A percentile compares a stretch with the other conserved stretches of the same genome.
Evolutionary conservation across 2,888 invertebrate genomes (phyloP).

Genomic region (Acronicta psi): DNA sequence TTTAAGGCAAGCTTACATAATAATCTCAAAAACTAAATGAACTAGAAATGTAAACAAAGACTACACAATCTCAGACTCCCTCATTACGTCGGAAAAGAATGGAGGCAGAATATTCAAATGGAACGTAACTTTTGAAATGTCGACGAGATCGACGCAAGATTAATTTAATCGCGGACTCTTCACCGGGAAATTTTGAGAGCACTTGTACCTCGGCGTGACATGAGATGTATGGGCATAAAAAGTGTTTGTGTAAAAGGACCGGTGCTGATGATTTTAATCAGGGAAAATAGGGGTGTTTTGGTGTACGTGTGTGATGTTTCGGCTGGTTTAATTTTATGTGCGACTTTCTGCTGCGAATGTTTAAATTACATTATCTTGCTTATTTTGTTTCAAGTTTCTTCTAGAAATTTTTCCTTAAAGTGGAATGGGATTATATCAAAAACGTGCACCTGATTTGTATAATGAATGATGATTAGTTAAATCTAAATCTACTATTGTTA

Average conservation of each 20-base stretch:
- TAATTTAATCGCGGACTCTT: slow-evolving; percentile 52
- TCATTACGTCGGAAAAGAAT: slow-evolving; percentile 50
- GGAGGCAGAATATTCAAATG: slow-evolving; percentile 48
- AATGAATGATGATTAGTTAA: too few species aligned
- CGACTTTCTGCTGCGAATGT: neutral
- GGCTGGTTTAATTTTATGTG: slow-evolving; percentile 21
- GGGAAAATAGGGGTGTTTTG: slow-evolving; percentile 31
- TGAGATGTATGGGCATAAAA: slow-evolving; percentile 52
- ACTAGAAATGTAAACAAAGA: slow-evolving; percentile 47
- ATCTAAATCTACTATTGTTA: too few species aligned
- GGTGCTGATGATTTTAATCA: slow-evolving; percentile 51
- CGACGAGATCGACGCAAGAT: slow-evolving; percentile 53
- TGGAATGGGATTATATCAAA: too few species aligned
- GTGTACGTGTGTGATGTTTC: slow-evolving; percentile 1
- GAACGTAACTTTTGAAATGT: slow-evolving; percentile 50
- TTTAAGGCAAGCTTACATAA: slow-evolving; percentile 16
- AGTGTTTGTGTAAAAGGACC: slow-evolving; percentile 45
- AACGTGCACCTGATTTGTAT: too few species aligned
- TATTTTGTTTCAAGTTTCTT: too few species aligned
- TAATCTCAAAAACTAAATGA: slow-evolving; percentile 38
- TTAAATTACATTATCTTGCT: too few species aligned
- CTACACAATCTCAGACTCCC: slow-evolving; percentile 33
- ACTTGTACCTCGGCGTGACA: slow-evolving; percentile 40
- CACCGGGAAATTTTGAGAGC: slow-evolving; percentile 39
- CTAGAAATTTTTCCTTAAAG: too few species aligned